Evolutionary conservation across 2,888 invertebrate species (phyloP).

Genomic region (Steinernema hermaphroditum): DNA sequence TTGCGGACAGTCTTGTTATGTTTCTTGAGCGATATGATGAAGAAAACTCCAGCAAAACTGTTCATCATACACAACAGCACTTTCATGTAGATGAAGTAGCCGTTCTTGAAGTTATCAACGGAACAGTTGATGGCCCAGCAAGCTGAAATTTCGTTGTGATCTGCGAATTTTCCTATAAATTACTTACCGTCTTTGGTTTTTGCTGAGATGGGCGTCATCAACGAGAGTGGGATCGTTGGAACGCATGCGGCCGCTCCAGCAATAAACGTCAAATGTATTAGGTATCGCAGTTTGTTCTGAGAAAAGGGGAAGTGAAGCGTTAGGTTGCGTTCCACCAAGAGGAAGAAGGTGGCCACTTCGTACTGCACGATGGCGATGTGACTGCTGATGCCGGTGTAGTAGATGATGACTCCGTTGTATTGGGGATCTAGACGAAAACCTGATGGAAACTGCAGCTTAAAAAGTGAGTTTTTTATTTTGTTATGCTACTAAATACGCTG

Average conservation of each 20-base stretch:
- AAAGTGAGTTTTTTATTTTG: too few species aligned
- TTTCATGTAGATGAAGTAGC: constrained; percentile 7
- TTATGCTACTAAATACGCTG: too few species aligned
- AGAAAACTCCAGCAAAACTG: background rate
- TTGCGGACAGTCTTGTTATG: background rate
- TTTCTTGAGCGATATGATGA: background rate
- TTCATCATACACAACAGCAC: background rate
- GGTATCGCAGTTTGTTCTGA: background rate
- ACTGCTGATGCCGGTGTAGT: background rate
- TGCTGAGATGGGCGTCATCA: background rate
- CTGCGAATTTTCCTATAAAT: background rate
- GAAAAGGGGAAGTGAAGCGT: background rate
- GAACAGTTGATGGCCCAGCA: constrained; percentile 25
- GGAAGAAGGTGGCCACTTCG: constrained; percentile 19
- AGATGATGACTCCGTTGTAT: constrained; percentile 16
- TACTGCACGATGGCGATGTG: constrained; percentile 6
- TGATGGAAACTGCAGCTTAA: too few species aligned
- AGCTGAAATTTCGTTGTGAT: background rate
- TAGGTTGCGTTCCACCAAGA: constrained; percentile 3
- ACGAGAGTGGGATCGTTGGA: background rate
- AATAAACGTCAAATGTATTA: background rate
- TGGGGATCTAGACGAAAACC: background rate
- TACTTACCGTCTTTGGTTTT: background rate
- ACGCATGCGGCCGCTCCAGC: background rate
- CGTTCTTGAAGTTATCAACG: background rate